Percentiles rank a stretch among this genome's conserved stretches.
Evolutionary conservation across 2,888 invertebrate genomes (phyloP).

Genomic region (Macaria notata): DNA sequence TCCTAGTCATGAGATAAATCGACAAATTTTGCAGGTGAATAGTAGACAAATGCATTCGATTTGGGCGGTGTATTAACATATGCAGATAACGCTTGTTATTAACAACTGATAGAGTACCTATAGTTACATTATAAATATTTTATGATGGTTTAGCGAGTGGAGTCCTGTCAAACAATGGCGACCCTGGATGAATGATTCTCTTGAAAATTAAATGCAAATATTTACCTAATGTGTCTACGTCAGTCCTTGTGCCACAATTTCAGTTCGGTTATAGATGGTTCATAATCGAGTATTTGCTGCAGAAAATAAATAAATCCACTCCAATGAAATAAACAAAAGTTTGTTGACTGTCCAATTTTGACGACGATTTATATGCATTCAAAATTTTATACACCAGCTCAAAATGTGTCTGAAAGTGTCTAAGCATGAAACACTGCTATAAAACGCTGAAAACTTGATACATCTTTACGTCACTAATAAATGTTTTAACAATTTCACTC

Average conservation of each 20-base stretch:
- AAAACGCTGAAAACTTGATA: conserved; percentile 75
- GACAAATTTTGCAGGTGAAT: conserved; percentile 15
- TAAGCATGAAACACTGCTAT: conserved; percentile 77
- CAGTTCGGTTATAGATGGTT: conserved; percentile 67
- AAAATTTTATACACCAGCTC: conserved; percentile 71
- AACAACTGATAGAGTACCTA: conserved; percentile 47
- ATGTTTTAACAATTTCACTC: conserved; percentile 78
- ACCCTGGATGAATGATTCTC: conserved; percentile 62
- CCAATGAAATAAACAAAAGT: conserved; percentile 80
- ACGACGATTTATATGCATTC: conserved; percentile 69
- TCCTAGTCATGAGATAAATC: conserved; percentile 33
- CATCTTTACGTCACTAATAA: conserved; percentile 76
- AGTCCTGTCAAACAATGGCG: conserved; percentile 79
- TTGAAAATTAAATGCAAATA: conserved; percentile 46
- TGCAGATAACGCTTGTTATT: conserved; percentile 46
- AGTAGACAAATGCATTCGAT: conserved; percentile 29
- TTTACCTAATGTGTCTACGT: conserved; percentile 76
- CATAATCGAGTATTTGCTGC: conserved; percentile 72
- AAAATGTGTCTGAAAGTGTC: conserved; percentile 64
- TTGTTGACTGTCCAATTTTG: conserved; percentile 82
- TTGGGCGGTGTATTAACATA: conserved; percentile 30
- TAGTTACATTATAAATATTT: conserved; percentile 39
- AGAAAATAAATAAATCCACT: conserved; percentile 70
- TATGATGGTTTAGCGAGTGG: conserved; percentile 41
- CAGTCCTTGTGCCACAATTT: conserved; percentile 74